A percentile compares a stretch with the other conserved stretches of the same genome.
Evolutionary conservation across 2,888 invertebrate genomes (phyloP).

Genomic region (Hyalella azteca): DNA sequence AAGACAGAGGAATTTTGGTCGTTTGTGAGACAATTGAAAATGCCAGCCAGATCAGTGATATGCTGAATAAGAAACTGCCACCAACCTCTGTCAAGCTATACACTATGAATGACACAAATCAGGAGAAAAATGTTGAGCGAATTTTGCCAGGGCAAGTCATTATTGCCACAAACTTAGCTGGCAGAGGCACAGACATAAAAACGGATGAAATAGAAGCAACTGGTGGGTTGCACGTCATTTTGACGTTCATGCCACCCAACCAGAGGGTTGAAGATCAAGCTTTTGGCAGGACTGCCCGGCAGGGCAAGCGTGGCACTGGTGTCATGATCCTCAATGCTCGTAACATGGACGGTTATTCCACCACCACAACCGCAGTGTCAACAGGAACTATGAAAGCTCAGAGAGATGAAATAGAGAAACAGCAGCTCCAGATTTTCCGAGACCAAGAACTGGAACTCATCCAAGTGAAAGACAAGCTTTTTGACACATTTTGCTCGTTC

Average conservation of each 20-base stretch:
- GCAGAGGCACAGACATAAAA: slow-evolving; percentile 15
- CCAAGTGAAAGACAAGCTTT: background rate
- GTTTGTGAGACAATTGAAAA: background rate
- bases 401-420: background rate
- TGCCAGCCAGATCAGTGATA: background rate
- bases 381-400: background rate
- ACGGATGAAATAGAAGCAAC: slow-evolving; percentile 17
- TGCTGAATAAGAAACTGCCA: background rate
- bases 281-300: background rate
- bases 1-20: slow-evolving; percentile 6
- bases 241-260: background rate
- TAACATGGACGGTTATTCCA: no score
- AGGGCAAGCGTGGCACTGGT: background rate
- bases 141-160: background rate
- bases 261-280: slow-evolving; percentile 9
- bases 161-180: slow-evolving; percentile 3
- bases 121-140: background rate
- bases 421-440: background rate
- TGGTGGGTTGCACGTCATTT: slow-evolving; percentile 3
- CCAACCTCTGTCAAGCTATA: background rate
- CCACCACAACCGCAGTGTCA: background rate
- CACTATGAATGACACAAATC: background rate
- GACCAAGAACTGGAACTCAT: background rate
- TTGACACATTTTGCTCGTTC: background rate
- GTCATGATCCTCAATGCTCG: slow-evolving; percentile 13